phyloP scores from a whole-genome alignment of 2,113 vertebrate species.

The Sigmodon hispidus region DNA sequence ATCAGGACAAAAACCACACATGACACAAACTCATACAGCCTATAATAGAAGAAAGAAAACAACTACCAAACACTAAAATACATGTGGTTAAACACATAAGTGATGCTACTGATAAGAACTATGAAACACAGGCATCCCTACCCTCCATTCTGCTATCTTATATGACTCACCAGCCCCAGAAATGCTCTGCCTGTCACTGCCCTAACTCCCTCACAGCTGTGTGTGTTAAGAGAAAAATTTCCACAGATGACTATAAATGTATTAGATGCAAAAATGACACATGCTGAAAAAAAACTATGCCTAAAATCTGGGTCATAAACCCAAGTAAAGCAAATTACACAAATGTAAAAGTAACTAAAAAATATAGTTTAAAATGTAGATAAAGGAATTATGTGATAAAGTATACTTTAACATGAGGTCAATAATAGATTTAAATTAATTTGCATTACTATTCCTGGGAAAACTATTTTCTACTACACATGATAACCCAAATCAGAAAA shows the following conservation, averaged over 20 bases:
- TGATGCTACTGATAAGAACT: background rate
- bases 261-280: background rate
- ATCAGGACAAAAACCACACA: background rate
- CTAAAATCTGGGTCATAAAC: background rate
- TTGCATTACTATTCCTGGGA: background rate
- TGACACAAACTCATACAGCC: background rate
- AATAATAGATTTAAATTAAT: background rate
- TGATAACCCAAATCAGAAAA: constrained; percentile 6
- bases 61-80: constrained; percentile 11
- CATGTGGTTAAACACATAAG: background rate
- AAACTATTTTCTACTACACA: background rate
- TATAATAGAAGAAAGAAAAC: background rate
- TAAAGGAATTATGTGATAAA: background rate
- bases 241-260: background rate
- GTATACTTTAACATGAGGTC: background rate
- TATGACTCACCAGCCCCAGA: background rate
- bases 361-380: constrained; percentile 32
- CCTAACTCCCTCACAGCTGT: background rate
- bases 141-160: background rate
- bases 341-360: background rate
- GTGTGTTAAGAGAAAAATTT: background rate
- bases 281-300: background rate
- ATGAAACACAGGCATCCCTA: background rate
- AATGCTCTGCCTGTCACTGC: background rate
- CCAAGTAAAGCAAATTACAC: background rate